Evolutionary conservation across 1,140 invertebrate genomes (phyloP), one percentile per base, ranked within the genome.

Genomic region (Ceratina japonica): DNA sequence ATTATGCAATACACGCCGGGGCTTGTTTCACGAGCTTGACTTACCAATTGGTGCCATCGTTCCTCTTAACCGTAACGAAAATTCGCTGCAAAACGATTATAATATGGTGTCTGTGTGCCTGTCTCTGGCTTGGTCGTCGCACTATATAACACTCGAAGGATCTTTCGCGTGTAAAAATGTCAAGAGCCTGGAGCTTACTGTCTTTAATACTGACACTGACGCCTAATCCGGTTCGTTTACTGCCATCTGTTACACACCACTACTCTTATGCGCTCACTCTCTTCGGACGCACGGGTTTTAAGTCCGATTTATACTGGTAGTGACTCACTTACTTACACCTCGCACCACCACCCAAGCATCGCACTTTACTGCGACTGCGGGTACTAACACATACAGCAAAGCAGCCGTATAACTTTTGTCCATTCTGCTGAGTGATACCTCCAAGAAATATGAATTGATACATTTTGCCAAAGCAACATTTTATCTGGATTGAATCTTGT

Each of bases 31-130:
- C 52, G 70, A 62, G 18, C 24, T 15, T 1, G 0, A 89, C 92
- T 93, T 87, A 94, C 93, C 91, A 81, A 92, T 89, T 52, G 93
- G 93, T 83, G 93, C 91, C 93, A 94, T 94, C 20, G 49, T 79
- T 8, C 18, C 13, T 56, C 27, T 75, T 54, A 37, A 31, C n/a
- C 49, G 1, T 37, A 27, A 52, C 64, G 54, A 5, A 49, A n/a
- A 54, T 80, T 59, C 51, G 44, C 52, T 44, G 37, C 5, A 44
- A 44, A 44, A 44, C 37, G 37, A 44, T 3, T 44, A 44, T 44
- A 44, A 3, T 44, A 44, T 7, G 10, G 5, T 44, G 37, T 8
- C 37, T 44, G 10, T 44, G 10, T 44, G 37, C 37, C 10, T 44
- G 5, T 44, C 37, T 8, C 37, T 44, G 37, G 37, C 37, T 8